Evolutionary conservation across 2,113 vertebrate species (phyloP).

Genomic region (Etia nguti): DNA sequence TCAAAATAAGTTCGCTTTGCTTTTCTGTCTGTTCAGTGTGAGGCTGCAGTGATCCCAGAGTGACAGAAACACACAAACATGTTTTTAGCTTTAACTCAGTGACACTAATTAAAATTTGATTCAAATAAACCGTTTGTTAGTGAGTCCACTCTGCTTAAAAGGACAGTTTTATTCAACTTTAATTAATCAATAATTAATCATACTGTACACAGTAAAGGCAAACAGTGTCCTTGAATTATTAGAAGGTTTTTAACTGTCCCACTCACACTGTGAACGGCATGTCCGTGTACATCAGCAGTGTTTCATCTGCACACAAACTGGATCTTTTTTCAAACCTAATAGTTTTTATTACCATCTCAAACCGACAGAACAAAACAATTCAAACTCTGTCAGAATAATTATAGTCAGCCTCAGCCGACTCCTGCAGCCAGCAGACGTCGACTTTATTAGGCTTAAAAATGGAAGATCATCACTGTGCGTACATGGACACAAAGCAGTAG

Average conservation of each 20-base stretch:
- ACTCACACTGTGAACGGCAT: background rate
- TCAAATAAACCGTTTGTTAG: background rate
- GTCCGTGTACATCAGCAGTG: background rate
- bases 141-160: background rate
- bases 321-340: background rate
- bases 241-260: accelerated
- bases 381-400: background rate
- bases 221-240: background rate
- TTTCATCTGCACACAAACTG: background rate
- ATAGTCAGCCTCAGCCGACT: background rate
- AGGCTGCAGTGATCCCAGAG: accelerated
- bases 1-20: background rate
- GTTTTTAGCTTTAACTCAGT: background rate
- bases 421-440: background rate
- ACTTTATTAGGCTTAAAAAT: background rate
- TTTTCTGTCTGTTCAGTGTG: background rate
- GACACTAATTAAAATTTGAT: accelerated
- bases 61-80: background rate
- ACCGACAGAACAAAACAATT: background rate
- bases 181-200: background rate
- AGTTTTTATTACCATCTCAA: background rate
- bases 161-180: background rate
- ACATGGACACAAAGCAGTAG: no score
- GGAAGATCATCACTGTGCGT: background rate
- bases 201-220: background rate